A percentile compares a stretch with the other conserved stretches of the same genome.
These are phyloP conservation scores for Hemicentrotus pulcherrimus DNA, from an alignment of 35 echinoderm and acorn worm genomes.

Conservation along the genomic window DNA sequence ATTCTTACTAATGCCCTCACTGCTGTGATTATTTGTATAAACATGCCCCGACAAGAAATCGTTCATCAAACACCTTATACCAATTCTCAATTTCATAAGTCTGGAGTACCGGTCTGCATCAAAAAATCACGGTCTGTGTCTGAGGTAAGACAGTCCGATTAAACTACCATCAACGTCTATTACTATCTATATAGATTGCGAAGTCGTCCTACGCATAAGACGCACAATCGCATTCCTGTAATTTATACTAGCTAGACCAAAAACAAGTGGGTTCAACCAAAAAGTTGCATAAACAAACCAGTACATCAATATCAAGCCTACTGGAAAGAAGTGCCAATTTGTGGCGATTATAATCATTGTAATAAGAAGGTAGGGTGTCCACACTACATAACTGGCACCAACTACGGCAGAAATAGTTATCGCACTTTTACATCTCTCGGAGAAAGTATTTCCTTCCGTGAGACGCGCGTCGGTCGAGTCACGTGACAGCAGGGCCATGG, in stretches of 20 bases:
- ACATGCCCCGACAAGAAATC: too few relatives aligned
- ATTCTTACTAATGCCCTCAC: too few relatives aligned
- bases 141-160: too few relatives aligned
- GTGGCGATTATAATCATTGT: not conserved
- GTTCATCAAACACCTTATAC: too few relatives aligned
- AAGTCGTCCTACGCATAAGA: not conserved
- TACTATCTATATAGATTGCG: too few relatives aligned
- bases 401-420: not conserved
- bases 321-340: not conserved
- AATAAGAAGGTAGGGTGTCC: not conserved
- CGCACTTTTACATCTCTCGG: not conserved
- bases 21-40: too few relatives aligned
- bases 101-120: too few relatives aligned
- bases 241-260: not conserved
- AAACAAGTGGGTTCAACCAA: not conserved
- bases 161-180: too few relatives aligned
- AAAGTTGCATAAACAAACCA: not conserved
- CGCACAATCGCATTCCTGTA: not conserved
- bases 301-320: not conserved
- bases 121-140: too few relatives aligned
- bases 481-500: not conserved
- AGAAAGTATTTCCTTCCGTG: not conserved
- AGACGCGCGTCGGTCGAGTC: not conserved
- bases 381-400: not conserved
- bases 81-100: too few relatives aligned